These are phyloP conservation scores for Syrista parreyssii DNA, from an alignment of 2,888 invertebrate genomes.

Conservation along the genomic window DNA sequence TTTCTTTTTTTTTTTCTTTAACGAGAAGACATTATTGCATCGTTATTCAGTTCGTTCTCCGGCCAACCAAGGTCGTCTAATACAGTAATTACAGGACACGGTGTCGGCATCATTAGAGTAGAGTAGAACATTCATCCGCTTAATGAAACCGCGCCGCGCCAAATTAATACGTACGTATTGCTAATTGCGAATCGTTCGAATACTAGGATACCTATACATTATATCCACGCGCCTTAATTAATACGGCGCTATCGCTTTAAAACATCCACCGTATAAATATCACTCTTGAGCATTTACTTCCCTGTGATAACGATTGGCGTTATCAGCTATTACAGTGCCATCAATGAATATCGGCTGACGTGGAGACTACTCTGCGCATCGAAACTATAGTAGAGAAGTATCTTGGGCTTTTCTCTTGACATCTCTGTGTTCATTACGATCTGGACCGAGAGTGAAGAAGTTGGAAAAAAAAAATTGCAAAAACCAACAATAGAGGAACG, in stretches of 20 bases:
- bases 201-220: constrained; percentile 11
- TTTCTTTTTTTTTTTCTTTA: background rate
- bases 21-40: constrained; percentile 30
- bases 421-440: background rate
- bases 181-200: background rate
- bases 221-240: background rate
- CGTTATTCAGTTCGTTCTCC: constrained; percentile 30
- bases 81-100: background rate
- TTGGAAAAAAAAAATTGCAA: background rate
- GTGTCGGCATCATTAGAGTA: background rate
- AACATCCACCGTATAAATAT: constrained; percentile 4
- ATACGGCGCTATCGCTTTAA: background rate
- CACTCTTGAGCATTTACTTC: constrained; percentile 17
- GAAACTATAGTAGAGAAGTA: background rate
- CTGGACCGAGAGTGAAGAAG: background rate
- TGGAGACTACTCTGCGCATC: background rate
- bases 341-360: background rate
- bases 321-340: background rate
- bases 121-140: background rate
- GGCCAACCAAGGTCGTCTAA: constrained; percentile 1
- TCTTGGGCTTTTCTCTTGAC: background rate
- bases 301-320: background rate
- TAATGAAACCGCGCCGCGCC: background rate
- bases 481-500: background rate
- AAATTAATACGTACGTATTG: background rate